Percentiles rank a stretch among this genome's conserved stretches.
Evolutionary conservation across 30 jellyfish, hydroid and myxozoan species (phyloP).

Genomic region (Clytia hemisphaerica): DNA sequence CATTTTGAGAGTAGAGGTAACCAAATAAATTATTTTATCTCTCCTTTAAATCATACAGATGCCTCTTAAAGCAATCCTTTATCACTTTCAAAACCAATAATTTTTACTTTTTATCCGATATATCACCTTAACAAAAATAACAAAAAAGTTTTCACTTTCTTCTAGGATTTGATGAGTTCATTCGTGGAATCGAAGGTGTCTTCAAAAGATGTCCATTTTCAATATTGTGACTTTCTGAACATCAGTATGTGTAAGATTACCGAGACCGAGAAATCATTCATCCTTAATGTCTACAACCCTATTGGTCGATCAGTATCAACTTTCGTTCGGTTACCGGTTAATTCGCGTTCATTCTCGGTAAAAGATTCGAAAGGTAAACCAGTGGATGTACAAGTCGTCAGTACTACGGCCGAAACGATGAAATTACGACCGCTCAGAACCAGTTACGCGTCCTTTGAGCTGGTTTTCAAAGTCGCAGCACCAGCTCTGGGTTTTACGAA

Average conservation of each 20-base stretch:
- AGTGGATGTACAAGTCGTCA: constrained; percentile 46
- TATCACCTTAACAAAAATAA: too few relatives aligned
- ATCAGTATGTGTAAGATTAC: constrained; percentile 71
- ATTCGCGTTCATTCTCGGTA: constrained; percentile 33
- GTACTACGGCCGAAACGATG: constrained; percentile 56
- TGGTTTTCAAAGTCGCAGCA: constrained; percentile 41
- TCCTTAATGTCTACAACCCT: constrained; percentile 68
- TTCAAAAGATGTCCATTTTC: too few relatives aligned
- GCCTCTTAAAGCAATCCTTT: too few relatives aligned
- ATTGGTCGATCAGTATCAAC: constrained; percentile 51
- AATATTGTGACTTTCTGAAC: constrained; percentile 63
- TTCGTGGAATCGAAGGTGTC: too few relatives aligned
- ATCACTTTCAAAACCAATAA: too few relatives aligned
- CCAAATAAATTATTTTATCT: too few relatives aligned
- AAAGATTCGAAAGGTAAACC: constrained; percentile 52
- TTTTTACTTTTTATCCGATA: too few relatives aligned
- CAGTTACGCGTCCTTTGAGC: constrained; percentile 68
- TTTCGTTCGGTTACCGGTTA: constrained; percentile 66
- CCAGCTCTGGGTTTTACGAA: constrained; percentile 71
- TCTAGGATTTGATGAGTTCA: too few relatives aligned
- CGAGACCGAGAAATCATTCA: constrained; percentile 42
- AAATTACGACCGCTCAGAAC: constrained; percentile 30
- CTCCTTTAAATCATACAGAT: too few relatives aligned
- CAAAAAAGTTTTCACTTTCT: too few relatives aligned
- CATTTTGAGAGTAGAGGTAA: too few relatives aligned